A percentile compares a stretch with the other conserved stretches of the same genome.
Evolutionary conservation across 92 coral and sea anemone species (phyloP).

Genomic region (Phenganax stokvisi): DNA sequence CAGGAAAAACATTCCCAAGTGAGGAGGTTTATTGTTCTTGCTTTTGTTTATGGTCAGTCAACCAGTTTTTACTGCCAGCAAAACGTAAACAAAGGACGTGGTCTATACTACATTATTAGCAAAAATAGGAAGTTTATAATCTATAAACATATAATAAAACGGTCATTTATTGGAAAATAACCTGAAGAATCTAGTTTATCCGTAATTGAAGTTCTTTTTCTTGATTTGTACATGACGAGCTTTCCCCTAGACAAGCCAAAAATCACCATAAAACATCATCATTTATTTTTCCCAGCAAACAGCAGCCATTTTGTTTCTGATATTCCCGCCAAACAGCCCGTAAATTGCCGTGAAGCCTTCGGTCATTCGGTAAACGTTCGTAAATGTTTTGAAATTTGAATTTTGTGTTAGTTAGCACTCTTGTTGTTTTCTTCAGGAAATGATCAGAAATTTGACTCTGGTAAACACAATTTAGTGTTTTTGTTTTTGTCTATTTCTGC

Average conservation of each 20-base stretch:
- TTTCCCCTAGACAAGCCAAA: neutral
- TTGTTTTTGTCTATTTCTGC: neutral
- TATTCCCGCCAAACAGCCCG: constrained; percentile 7
- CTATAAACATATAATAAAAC: no score
- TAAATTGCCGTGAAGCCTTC: neutral
- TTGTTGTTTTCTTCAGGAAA: constrained; percentile 19
- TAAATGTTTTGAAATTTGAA: neutral
- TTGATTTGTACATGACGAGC: neutral
- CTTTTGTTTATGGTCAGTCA: no score
- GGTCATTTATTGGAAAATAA: neutral
- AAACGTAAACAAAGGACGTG: no score
- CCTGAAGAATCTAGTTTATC: neutral
- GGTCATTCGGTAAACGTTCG: neutral
- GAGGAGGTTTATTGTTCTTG: no score
- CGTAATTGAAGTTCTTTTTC: neutral
- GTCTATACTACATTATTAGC: no score
- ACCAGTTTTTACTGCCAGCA: no score
- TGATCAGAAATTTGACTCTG: constrained; percentile 2
- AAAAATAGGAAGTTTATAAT: no score
- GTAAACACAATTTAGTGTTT: neutral
- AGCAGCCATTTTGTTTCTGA: constrained; percentile 3
- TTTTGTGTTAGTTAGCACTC: neutral
- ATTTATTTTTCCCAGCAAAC: neutral
- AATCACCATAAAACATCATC: neutral
- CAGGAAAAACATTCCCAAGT: no score